Evolutionary conservation across 1,140 invertebrate species (phyloP), one percentile per base, ranked within the genome.

Genomic region (Hetaerina americana): DNA sequence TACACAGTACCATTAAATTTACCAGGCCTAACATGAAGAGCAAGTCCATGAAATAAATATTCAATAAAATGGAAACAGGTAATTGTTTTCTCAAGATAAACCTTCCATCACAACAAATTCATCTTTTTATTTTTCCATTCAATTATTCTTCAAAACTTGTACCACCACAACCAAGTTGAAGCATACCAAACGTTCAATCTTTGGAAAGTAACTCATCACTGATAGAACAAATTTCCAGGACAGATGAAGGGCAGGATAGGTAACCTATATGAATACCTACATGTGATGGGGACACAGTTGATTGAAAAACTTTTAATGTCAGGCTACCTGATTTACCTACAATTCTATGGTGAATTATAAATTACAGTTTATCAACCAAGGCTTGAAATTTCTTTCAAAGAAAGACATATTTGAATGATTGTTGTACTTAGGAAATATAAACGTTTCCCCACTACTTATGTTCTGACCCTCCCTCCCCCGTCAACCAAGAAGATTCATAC

Each of bases 101-200:
- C 40, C 40, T 57, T 57, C 40, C n/a, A 18, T 57, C 40, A 57
- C 40, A 57, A 57, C 40, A 57, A 57, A 57, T 57, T 57, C 40
- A 57, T 57, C 40, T 18, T 57, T n/a, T 57, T 57, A 57, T 57
- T 57, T 18, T 57, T 57, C n/a, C 40, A 57, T 57, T 57, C 40
- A 57, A 57, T 57, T 57, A 57, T 57, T 57, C 40, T 57, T 57
- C 40, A 57, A 57, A 57, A 57, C 40, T 57, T n/a, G 40, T 57
- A 57, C 40, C 40, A 57, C 40, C 40, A 57, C 40, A 57, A 57
- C 40, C 40, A 57, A 57, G 40, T 57, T 57, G 40, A 57, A 57
- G 40, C 40, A 57, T 57, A 57, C 40, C 40, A 12, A 57, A 12
- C 22, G 15, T 57, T 57, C 40, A 57, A 57, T 57, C 40, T 57